phyloP scores from a whole-genome alignment of 1,140 invertebrate genomes.

The Drosophila equinoxialis region DNA sequence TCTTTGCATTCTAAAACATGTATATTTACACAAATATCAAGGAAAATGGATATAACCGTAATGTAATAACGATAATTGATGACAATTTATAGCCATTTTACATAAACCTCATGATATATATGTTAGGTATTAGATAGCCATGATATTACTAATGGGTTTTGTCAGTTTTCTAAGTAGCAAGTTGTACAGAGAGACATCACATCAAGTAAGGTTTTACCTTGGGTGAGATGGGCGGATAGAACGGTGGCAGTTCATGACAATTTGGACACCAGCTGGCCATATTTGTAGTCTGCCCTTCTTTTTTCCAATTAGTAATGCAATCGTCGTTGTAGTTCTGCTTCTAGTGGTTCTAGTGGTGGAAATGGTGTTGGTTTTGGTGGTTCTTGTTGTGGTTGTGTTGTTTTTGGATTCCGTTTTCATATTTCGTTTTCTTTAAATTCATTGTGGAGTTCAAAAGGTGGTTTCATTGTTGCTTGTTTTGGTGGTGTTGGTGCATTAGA shows the following conservation, averaged over 20 bases:
- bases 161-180: background rate
- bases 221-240: conserved; percentile 70
- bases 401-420: conserved; percentile 60
- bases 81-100: background rate
- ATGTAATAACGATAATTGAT: background rate
- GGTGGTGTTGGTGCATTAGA: conserved; percentile 25
- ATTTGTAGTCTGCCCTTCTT: conserved; percentile 25
- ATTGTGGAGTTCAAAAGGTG: background rate
- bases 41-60: background rate
- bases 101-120: background rate
- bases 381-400: conserved; percentile 24
- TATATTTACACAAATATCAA: too few relatives aligned
- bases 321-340: conserved; percentile 26
- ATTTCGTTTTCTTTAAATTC: conserved; percentile 57
- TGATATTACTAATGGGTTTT: background rate
- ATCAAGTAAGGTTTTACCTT: conserved; percentile 66
- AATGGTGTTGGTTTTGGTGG: conserved; percentile 17
- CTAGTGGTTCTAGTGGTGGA: conserved; percentile 9
- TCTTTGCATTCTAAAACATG: too few relatives aligned
- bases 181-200: conserved; percentile 24
- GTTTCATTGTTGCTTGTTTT: background rate
- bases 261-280: conserved; percentile 82
- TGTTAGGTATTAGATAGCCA: background rate
- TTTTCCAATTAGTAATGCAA: conserved; percentile 44
- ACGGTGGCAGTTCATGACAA: conserved; percentile 75